Conservation (phyloP, 2,113 vertebrate genomes). For the Ophthalmolycus amberensis region DNA sequence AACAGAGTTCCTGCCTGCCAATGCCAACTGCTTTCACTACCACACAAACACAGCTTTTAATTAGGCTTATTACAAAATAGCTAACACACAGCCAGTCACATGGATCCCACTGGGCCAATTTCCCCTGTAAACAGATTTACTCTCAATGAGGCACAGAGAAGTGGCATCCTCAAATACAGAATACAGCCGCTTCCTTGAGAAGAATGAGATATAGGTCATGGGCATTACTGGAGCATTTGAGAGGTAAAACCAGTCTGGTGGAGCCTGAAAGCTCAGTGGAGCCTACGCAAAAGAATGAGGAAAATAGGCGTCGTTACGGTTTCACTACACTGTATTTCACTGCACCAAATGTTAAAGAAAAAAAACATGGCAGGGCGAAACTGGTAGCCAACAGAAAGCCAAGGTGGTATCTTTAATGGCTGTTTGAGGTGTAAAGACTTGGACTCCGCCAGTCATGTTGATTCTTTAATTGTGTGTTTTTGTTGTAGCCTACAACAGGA, state of each 20-base stretch:
- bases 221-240: slow-evolving; percentile 26
- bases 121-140: slow-evolving; percentile 31
- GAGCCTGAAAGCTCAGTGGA: background rate
- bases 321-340: slow-evolving; percentile 4
- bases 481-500: background rate
- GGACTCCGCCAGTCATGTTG: background rate
- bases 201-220: slow-evolving; percentile 36
- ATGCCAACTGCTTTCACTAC: background rate
- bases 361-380: background rate
- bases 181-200: slow-evolving; percentile 18
- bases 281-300: slow-evolving; percentile 8
- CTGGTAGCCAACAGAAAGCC: background rate
- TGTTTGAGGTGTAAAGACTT: background rate
- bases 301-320: slow-evolving; percentile 8
- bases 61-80: slow-evolving; percentile 56
- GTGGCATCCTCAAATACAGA: slow-evolving; percentile 18
- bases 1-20: slow-evolving; percentile 14
- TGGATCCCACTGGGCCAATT: slow-evolving; percentile 43
- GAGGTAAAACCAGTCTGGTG: slow-evolving; percentile 11
- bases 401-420: background rate
- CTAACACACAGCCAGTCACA: slow-evolving; percentile 66
- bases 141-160: slow-evolving; percentile 17
- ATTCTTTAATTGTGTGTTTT: background rate
- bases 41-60: slow-evolving; percentile 51
- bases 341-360: slow-evolving; percentile 30